These are phyloP conservation scores for Mythimna loreyi DNA, from an alignment of 2,888 invertebrate species.

Conservation along the genomic window DNA sequence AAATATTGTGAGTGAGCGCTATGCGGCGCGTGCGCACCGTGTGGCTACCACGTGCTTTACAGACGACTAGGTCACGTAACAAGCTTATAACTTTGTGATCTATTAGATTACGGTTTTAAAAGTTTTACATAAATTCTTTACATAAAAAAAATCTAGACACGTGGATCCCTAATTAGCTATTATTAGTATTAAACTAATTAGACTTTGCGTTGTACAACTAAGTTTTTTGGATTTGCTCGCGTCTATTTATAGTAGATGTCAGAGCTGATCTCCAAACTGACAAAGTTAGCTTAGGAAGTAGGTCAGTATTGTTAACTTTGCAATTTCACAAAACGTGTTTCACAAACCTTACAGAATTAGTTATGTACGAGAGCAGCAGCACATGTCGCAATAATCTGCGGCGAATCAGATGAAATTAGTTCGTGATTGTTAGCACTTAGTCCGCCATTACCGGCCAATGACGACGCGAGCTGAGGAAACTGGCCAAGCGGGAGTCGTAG, in stretches of 20 bases:
- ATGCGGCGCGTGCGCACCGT: too few species aligned
- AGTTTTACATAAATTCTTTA: too few species aligned
- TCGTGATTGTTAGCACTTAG: conserved; percentile 34
- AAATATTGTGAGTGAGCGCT: too few species aligned
- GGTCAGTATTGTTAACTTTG: conserved; percentile 13
- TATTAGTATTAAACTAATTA: neutral
- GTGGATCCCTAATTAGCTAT: neutral
- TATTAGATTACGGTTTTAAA: too few species aligned
- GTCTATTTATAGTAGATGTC: neutral
- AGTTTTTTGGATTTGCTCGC: neutral
- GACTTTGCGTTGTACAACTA: neutral
- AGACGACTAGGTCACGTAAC: too few species aligned
- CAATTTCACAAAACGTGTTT: conserved; percentile 10
- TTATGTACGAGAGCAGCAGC: conserved; percentile 14
- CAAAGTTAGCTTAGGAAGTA: conserved; percentile 5
- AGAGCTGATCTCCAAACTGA: neutral
- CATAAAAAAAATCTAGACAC: too few species aligned
- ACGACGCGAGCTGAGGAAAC: conserved; percentile 15
- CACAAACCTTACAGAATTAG: conserved; percentile 33
- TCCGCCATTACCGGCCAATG: conserved; percentile 23
- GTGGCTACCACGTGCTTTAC: too few species aligned
- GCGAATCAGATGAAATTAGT: conserved; percentile 18
- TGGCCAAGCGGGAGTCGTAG: neutral
- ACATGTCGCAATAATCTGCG: conserved; percentile 8
- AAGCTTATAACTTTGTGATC: too few species aligned